phyloP scores from a whole-genome alignment of 2,888 invertebrate species.

The Ceriagrion tenellum region DNA sequence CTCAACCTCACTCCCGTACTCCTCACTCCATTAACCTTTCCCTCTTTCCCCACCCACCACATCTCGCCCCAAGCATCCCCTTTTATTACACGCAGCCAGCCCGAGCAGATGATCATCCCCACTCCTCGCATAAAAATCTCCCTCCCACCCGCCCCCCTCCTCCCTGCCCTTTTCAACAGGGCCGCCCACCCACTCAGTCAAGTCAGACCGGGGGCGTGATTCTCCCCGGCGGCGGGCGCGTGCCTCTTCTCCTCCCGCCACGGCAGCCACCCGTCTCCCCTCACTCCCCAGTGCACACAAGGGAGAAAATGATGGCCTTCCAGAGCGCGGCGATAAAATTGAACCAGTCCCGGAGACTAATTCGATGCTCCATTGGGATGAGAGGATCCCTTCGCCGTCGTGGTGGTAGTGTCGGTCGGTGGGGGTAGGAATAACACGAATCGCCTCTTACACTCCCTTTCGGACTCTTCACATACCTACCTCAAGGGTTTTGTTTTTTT shows the following conservation, averaged over 20 bases:
- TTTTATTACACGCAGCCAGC: neutral
- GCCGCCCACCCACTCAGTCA: conserved; percentile 32
- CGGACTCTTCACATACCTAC: no score
- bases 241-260: neutral
- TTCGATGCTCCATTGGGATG: conserved; percentile 30
- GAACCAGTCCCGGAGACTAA: conserved; percentile 29
- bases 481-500: neutral
- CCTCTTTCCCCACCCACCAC: neutral
- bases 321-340: conserved; percentile 18
- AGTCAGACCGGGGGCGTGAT: conserved; percentile 22
- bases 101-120: neutral
- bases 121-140: neutral
- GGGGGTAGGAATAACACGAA: neutral
- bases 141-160: neutral
- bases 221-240: conserved; percentile 17
- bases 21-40: conserved; percentile 16
- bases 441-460: neutral
- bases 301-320: conserved; percentile 26
- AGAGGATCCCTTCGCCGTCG: neutral
- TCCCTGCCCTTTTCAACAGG: conserved; percentile 2
- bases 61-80: neutral
- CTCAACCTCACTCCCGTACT: neutral
- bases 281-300: neutral
- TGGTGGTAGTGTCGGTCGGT: neutral
- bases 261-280: neutral